Base-by-base conservation (phyloP, 2,797 vertebrate species). In the Galagoides demidoff region DNA sequence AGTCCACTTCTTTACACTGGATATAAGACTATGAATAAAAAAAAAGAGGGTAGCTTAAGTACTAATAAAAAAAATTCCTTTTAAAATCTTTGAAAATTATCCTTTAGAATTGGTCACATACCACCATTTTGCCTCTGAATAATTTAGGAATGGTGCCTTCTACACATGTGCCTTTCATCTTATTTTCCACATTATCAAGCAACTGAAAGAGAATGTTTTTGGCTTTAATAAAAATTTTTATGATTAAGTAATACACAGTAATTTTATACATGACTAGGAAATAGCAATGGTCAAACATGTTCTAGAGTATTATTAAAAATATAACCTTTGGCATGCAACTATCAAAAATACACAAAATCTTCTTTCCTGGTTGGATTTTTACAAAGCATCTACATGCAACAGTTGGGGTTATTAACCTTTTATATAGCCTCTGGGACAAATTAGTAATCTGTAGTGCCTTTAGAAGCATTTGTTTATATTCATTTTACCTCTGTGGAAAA, bases 151-250 rank as follows among this genome's bases (percentile, higher is more conserved):
- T 99, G 74, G 99, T 99, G 98, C 99, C 99, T 98, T 99, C 99
- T 96, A 99, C 99, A 97, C 99, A 99, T 0, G 99, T 99, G 98
- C 99, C 99, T 99, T 99, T 99, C 99, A 99, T 99, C 99, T 99
- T 99, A 97, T 99, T 99, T 98, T 99, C 99, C 96, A 99, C 99
- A 0, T 99, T 99, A 99, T 99, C 99, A 76, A 99, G 99, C 91
- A 99, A 99, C 99, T 99, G 98, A 71, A 99, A 98, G 49, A 98
- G 95, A 98, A 89, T 66, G 49, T 68, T 87, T 76, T 76, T 12
- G 7, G 14, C 43, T 91, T 87, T 89, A 43, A 79, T 66, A 63
- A 86, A 55, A 55, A 5, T 25, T 52, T 39, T 57, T 76, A 73
- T 37, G 13, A 39, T 86, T 79, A 29, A 94, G 14, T 27, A 77